Evolutionary conservation across 2,888 invertebrate species (phyloP), one percentile per base, ranked within the genome.

Genomic region (Nephrocerus scutellatus): DNA sequence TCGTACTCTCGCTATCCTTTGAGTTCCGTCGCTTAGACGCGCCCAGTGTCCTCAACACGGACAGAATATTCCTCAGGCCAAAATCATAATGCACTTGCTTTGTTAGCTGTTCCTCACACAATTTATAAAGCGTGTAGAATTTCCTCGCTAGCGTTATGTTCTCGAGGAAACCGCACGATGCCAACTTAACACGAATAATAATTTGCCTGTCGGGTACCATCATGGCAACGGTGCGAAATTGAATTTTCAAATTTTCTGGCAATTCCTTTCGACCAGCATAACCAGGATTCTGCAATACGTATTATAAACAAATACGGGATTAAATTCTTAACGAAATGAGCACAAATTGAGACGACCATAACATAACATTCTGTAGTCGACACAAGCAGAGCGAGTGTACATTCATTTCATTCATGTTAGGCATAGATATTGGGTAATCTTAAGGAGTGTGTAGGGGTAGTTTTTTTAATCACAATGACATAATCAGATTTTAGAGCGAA

Each of bases 41-140:
- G 6, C 96, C 96, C 12, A 96, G 73, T 6, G 91, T 92, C 51
- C 96, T 74, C 32, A 96, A 71, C 4, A 96, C 96, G 0, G 96
- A 96, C 12, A 96, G 72, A 57, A 96, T 96, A 64, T 96, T 96
- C 52, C 96, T 76, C 36, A 96, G 72, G 16, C 96, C 96, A 60
- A 96, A 96, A 70, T 96, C 96, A 63, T 96, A 96, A 60, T 96
- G 96, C 1, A 95, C 92, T 76, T 96, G 95, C 70, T 96, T 96
- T 1, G 93, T 93, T 8, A 96, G 74, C 66, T 96, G 96, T 63
- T 96, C 96, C 64, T 96, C 96, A 63, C 96, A 96, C 6, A 96
- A 72, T 66, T 95, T 96, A 66, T 96, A 96, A 13, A 96, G 72
- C 0, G 93, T 96, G 70, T 90, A 96, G 71, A 96, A 96, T 66